Evolutionary conservation across 1,140 invertebrate genomes (phyloP), one percentile per base, ranked within the genome.

Genomic region (Dinothrombium tinctorium): DNA sequence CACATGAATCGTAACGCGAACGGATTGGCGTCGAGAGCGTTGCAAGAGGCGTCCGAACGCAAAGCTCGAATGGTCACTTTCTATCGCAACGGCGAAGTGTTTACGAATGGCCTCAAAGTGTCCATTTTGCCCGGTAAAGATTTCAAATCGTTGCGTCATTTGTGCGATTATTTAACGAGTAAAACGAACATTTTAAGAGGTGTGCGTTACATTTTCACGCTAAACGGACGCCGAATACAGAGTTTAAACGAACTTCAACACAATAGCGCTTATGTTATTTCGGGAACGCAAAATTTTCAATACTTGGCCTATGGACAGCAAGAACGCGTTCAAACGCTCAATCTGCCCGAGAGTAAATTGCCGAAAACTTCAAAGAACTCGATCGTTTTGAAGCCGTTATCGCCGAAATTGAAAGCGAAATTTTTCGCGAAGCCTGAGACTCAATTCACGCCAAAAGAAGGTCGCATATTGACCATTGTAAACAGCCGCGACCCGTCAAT

Each of bases 71-170:
- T 81, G 19, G 76, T 90, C 26, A 74, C 76, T 1, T 89, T 92
- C 58, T 92, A 78, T 59, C 73, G 77, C 53, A 94, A 90, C 69
- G 84, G 84, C 4, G 83, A 90, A 57, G 75, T 76, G 0, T 82
- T 84, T 55, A 82, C 76, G 57, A 79, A 78, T 29, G 81, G 82
- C 0, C 68, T 84, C 15, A 79, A 83, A 55, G 75, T 82, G 52
- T 71, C 81, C 29, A 84, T 90, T 53, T 79, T 78, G 48, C 76
- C 79, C 3, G 75, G 79, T 1, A 66, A 79, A 42, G 81, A 86
- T 54, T 75, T 89, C 47, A 71, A 70, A n/a, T 77, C 72, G 8
- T 59, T 90, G 60, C 82, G 89, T 51, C 72, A 73, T 5, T 63
- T 94, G 4, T 64, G 83, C 47, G 79, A 83, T 50, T 76, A 53